Conservation (phyloP, 1,140 invertebrate genomes). For the Charaxes varanes region DNA sequence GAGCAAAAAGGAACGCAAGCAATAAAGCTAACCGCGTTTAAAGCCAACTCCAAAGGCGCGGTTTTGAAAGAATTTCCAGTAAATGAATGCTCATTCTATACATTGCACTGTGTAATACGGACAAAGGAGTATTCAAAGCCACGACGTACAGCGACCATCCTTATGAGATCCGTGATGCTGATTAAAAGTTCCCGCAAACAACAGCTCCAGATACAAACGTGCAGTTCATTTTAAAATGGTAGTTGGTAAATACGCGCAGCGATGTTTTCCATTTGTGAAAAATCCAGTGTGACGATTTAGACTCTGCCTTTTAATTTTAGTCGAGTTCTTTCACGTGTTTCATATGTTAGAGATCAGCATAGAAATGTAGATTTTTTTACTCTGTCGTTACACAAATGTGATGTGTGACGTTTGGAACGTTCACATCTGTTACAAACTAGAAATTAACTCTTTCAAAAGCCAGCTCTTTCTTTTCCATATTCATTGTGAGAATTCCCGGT, state of each 20-base stretch:
- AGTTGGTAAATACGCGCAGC: conserved; percentile 9
- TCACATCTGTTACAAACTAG: no score
- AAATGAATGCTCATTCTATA: conserved; percentile 20
- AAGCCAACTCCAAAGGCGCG: conserved; percentile 13
- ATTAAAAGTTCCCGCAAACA: conserved; percentile 14
- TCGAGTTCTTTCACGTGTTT: conserved; percentile 10
- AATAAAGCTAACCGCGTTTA: no score
- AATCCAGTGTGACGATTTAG: conserved; percentile 11
- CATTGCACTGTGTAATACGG: conserved; percentile 17
- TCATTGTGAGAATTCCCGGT: no score
- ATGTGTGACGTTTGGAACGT: no score
- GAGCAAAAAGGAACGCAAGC: no score
- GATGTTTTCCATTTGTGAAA: conserved; percentile 14
- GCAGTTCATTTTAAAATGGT: conserved; percentile 11
- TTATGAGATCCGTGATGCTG: conserved; percentile 7
- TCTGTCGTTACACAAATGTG: no score
- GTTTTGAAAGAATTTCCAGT: conserved; percentile 9
- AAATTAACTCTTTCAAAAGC: no score
- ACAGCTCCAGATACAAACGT: conserved; percentile 3
- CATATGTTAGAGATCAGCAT: no score
- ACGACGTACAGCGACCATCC: conserved; percentile 4
- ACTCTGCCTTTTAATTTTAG: conserved; percentile 13
- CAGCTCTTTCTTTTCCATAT: no score
- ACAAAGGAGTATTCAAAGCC: conserved; percentile 13
- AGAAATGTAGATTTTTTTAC: no score